These are phyloP conservation scores for Sebastes matsubarae DNA, from an alignment of 2,797 vertebrate species.

Conservation along the genomic window DNA sequence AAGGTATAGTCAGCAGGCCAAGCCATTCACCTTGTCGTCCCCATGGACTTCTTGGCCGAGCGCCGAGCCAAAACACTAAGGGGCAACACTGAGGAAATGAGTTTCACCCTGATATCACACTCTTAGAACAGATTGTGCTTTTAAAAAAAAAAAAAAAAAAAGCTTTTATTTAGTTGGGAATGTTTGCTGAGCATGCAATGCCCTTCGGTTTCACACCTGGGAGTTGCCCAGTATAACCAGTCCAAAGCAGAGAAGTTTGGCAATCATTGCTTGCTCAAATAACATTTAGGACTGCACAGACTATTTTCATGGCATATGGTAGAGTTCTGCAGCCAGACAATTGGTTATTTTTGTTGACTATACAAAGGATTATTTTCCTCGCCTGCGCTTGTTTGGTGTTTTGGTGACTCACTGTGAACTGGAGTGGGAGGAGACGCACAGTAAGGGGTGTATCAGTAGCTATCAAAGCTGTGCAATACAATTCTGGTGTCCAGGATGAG, in stretches of 20 bases:
- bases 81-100: constrained; percentile 51
- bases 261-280: background rate
- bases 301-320: background rate
- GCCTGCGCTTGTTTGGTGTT: background rate
- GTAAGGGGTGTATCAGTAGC: background rate
- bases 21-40: constrained; percentile 50
- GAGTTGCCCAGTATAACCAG: constrained; percentile 2
- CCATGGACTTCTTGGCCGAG: constrained; percentile 37
- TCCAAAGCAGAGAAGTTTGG: background rate
- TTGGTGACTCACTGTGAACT: constrained; percentile 15
- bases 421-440: background rate
- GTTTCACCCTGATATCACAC: constrained; percentile 48
- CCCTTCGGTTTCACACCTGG: constrained; percentile 18
- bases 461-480: background rate
- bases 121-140: constrained; percentile 12
- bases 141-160: background rate
- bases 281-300: background rate
- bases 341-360: background rate
- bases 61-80: constrained; percentile 17
- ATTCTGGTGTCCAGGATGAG: background rate
- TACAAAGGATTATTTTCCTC: background rate
- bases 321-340: background rate
- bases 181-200: constrained; percentile 26
- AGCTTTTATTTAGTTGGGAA: constrained; percentile 6
- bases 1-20: constrained; percentile 39